Base-by-base conservation (phyloP, 2,113 vertebrate genomes). In the Phyllostomus discolor region DNA sequence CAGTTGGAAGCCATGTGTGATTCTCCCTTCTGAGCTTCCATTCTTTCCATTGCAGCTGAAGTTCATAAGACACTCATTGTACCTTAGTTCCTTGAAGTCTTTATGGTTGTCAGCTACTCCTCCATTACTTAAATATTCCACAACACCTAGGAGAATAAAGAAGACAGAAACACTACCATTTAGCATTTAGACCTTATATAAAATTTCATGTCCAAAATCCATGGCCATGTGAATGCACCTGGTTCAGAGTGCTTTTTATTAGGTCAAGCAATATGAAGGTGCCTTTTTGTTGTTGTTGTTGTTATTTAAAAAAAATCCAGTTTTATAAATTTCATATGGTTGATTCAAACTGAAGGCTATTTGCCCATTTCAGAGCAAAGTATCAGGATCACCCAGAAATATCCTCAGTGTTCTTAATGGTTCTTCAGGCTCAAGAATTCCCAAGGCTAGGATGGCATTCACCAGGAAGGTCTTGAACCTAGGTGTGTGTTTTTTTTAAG, bases 51-150 rank as follows among this genome's bases (percentile, higher is more conserved):
- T 99, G 98, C 99, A 99, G 72, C 98, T 99, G 99, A 99, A 99
- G 99, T 99, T 99, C 98, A 99, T 99, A 88, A 99, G 99, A 99
- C 99, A 99, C 96, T 99, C 99, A 14, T 98, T 99, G 97, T 99
- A 99, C 95, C 99, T 99, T 52, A 99, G 98, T 98, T 99, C 99
- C 98, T 99, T 99, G 98, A 99, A 99, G 98, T 99, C 99, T 98
- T 99, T 99, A 98, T 99, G 99, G 99, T 99, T 99, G 97, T 99
- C 99, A 1, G 99, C 99, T 72, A 99, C 99, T 33, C 99, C 99
- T 88, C 99, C 99, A 1, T 99, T 99, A 98, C 99, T 99, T 97
- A 99, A 98, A 98, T 99, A 99, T 95, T 99, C 99, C 98, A 99
- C 99, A 17, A 99, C 99, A 97, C 99, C 99, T 99, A 98, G 76